phyloP scores from a whole-genome alignment of 2,888 invertebrate genomes.

The Teleogryllus oceanicus region DNA sequence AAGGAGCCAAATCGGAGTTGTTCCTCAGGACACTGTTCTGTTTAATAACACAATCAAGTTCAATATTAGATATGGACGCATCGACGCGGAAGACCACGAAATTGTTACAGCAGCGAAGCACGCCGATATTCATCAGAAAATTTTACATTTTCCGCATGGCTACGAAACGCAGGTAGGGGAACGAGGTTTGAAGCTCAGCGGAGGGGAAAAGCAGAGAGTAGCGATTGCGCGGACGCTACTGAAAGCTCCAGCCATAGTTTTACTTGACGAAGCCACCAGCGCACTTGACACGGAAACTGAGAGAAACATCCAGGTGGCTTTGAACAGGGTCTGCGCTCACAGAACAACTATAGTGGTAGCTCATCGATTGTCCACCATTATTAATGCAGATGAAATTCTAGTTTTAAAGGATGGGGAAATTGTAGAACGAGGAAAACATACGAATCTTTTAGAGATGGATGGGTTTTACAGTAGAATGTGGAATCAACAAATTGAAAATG shows the following conservation, averaged over 20 bases:
- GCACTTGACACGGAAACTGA: conserved; percentile 95
- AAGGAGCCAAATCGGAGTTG: conserved; percentile 82
- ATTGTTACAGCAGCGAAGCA: conserved; percentile 84
- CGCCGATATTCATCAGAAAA: conserved; percentile 91
- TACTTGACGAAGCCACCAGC: conserved; percentile 93
- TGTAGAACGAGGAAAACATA: conserved; percentile 84
- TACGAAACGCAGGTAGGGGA: conserved; percentile 92
- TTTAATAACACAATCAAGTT: conserved; percentile 92
- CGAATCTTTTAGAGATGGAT: conserved; percentile 61
- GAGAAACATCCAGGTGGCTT: conserved; percentile 79
- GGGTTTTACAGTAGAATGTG: conserved; percentile 90
- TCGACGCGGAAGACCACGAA: conserved; percentile 73
- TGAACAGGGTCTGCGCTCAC: conserved; percentile 73
- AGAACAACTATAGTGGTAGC: conserved; percentile 92
- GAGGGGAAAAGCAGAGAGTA: conserved; percentile 96
- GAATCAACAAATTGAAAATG: conserved; percentile 76
- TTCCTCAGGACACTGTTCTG: conserved; percentile 95
- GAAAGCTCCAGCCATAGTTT: conserved; percentile 84
- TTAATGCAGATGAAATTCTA: conserved; percentile 91
- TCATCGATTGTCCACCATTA: conserved; percentile 89
- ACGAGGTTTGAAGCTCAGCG: conserved; percentile 88
- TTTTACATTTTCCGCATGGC: conserved; percentile 84
- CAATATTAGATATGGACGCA: conserved; percentile 89
- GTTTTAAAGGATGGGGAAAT: conserved; percentile 90
- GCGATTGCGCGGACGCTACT: conserved; percentile 94